phyloP scores from a whole-genome alignment of 1,140 invertebrate species.

The Papilio aristodemus region DNA sequence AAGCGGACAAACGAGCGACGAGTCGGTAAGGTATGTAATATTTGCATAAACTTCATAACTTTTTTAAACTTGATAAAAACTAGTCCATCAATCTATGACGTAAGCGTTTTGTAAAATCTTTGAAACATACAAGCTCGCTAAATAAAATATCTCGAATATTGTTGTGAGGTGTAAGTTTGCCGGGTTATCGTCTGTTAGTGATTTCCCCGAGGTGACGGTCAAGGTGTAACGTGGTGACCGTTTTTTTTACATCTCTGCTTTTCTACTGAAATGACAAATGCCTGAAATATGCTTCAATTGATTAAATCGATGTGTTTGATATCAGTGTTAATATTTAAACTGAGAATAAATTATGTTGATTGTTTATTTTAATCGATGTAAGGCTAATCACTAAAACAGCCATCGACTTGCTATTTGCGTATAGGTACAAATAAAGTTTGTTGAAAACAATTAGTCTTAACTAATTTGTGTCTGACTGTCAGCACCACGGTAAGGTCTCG shows the following conservation, averaged over 20 bases:
- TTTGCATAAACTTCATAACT: no score
- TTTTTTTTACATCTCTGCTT: not conserved
- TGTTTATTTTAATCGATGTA: no score
- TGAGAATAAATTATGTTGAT: no score
- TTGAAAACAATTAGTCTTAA: not conserved
- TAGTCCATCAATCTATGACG: no score
- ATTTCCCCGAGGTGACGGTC: conserved; percentile 1
- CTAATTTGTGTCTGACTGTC: not conserved
- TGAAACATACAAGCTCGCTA: not conserved
- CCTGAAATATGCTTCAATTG: not conserved
- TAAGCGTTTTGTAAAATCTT: not conserved
- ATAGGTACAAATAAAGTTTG: no score
- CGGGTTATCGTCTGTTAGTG: not conserved
- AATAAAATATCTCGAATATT: not conserved
- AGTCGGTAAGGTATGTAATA: no score
- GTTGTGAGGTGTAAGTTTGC: not conserved
- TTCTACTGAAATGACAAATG: not conserved
- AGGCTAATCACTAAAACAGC: no score
- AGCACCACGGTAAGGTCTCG: not conserved
- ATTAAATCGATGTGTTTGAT: no score
- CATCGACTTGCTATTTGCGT: no score
- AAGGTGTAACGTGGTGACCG: not conserved
- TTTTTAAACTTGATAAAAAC: no score
- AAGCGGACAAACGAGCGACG: no score
- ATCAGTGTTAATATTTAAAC: no score